phyloP scores from a whole-genome alignment of 1,140 invertebrate species.

The Brachionus koreanus region DNA sequence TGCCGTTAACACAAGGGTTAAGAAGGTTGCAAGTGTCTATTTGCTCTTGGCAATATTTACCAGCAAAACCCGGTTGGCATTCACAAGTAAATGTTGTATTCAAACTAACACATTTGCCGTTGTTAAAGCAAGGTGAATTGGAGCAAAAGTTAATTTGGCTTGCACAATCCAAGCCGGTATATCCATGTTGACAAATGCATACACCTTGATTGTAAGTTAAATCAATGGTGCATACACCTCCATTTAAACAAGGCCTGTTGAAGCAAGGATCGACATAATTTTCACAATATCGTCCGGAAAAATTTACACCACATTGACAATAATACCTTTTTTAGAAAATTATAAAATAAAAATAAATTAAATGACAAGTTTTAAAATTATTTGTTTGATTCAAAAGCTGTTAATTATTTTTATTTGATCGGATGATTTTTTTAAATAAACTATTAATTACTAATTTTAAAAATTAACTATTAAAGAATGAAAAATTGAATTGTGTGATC shows the following conservation, averaged over 20 bases:
- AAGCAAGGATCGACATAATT: conserved; percentile 49
- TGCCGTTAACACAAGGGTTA: conserved; percentile 22
- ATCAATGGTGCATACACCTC: conserved; percentile 6
- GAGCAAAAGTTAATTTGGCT: neutral
- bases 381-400: too few relatives aligned
- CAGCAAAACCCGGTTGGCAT: neutral
- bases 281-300: conserved; percentile 72
- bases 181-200: conserved; percentile 12
- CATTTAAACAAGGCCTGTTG: neutral
- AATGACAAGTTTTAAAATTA: too few relatives aligned
- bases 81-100: neutral
- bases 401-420: too few relatives aligned
- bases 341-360: neutral
- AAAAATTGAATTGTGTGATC: too few relatives aligned
- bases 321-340: conserved; percentile 55
- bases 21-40: neutral
- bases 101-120: conserved; percentile 15
- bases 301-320: conserved; percentile 16
- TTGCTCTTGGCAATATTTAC: conserved; percentile 13
- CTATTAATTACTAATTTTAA: too few relatives aligned
- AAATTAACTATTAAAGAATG: too few relatives aligned
- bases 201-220: neutral
- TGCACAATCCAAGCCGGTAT: conserved; percentile 14
- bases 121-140: conserved; percentile 50
- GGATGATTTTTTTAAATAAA: too few relatives aligned